Base-by-base conservation (phyloP, 2,888 invertebrate species). In the Poecilus cupreus region DNA sequence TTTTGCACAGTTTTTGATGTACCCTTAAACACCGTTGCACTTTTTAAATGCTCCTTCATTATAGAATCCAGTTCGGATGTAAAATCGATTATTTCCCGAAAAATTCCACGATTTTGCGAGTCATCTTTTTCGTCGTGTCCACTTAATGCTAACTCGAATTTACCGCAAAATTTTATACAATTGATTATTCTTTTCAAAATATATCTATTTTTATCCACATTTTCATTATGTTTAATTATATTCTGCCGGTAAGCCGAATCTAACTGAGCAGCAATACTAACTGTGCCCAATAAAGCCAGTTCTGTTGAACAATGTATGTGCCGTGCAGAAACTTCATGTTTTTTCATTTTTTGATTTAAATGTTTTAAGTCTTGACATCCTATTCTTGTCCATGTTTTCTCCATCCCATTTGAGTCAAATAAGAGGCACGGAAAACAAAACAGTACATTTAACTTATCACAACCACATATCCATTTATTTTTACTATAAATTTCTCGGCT, bases 1-100 rank as follows among this genome's bases (percentile, higher is more conserved):
- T 84, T 85, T 80, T 85, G 85, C 60, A 84, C 83, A 8, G 83
- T 83, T 64, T 84, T 85, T n/a, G n/a, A n/a, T n/a, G n/a, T n/a
- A n/a, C n/a, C n/a, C n/a, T n/a, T n/a, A n/a, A n/a, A n/a, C n/a
- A n/a, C n/a, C n/a, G n/a, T n/a, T n/a, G n/a, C n/a, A 6, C 83
- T 82, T 24, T 82, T 22, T 43, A 86, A 68, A 72, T 85, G 85
- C 18, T 81, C 37, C 60, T 83, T 83, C 57, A 86, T 82, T 26
- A 57, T 54, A 4, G 39, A 22, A 82, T 86, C 84, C 8, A 85
- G 57, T 32, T 82, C 80, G 49, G 83, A 79, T n/a, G 81, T 39
- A 81, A 86, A 85, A 76, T 85, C 72, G n/a, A 85, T 46, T 57
- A 85, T 51, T 22, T 84, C 85, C 32, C 70, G 46, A 83, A 84